These are phyloP conservation scores for Silurus glanis DNA, from an alignment of 2,113 vertebrate genomes.

Conservation along the genomic window DNA sequence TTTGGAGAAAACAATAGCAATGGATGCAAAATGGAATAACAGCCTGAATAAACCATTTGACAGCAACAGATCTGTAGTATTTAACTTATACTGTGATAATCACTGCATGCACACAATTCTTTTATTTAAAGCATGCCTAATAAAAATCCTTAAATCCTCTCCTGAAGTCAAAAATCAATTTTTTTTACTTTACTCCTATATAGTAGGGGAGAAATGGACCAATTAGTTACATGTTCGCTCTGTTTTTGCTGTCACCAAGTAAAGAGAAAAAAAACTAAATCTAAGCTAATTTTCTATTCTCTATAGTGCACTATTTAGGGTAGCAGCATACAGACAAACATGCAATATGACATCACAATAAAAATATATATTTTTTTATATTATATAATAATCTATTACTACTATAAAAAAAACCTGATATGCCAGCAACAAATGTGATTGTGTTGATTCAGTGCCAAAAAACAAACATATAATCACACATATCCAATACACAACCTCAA, in stretches of 20 bases:
- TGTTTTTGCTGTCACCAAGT: background rate
- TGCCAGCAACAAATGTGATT: background rate
- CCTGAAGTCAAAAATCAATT: background rate
- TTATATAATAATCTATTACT: background rate
- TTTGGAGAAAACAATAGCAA: constrained; percentile 27
- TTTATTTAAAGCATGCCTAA: background rate
- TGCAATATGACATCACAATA: too few relatives aligned
- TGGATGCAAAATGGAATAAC: constrained; percentile 17
- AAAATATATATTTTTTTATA: too few relatives aligned
- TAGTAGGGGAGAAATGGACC: background rate
- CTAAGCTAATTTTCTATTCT: background rate
- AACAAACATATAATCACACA: too few relatives aligned
- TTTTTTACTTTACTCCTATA: background rate
- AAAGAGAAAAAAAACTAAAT: background rate
- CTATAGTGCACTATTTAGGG: background rate
- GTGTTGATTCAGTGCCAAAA: background rate
- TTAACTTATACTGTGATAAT: background rate
- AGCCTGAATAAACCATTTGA: background rate
- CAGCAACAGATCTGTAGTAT: background rate
- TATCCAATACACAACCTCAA: background rate
- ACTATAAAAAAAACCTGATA: background rate
- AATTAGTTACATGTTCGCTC: background rate
- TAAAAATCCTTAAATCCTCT: background rate
- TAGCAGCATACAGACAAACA: too few relatives aligned
- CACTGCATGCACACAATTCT: background rate